Percentiles rank a stretch among this genome's conserved stretches.
phyloP scores from a whole-genome alignment of 1,140 invertebrate species.

The Drosophila sucinea region DNA sequence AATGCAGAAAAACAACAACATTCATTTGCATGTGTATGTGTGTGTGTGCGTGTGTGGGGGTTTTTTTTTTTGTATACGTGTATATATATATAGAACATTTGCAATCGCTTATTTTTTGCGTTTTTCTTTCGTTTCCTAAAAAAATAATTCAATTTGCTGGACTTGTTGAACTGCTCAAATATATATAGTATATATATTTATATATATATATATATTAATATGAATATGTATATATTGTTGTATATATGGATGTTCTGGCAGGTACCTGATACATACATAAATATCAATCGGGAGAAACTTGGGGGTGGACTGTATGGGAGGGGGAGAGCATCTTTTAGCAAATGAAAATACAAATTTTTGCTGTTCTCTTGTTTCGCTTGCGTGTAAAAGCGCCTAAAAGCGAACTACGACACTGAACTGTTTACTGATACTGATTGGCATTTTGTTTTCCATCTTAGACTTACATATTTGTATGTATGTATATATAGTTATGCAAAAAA shows the following conservation, averaged over 20 bases:
- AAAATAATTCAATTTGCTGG: constrained; percentile 27
- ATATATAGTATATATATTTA: constrained; percentile 44
- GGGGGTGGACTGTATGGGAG: constrained; percentile 19
- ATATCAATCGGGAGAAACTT: constrained; percentile 57
- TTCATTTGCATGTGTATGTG: constrained; percentile 34
- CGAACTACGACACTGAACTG: constrained; percentile 70
- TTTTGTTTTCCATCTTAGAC: constrained; percentile 17
- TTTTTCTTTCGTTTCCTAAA: constrained; percentile 1
- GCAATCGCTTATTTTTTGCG: constrained; percentile 11
- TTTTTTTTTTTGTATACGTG: constrained; percentile 31
- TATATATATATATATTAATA: constrained; percentile 37
- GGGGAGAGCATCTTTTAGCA: constrained; percentile 47
- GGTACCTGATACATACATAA: constrained; percentile 74
- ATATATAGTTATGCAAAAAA: constrained; percentile 39
- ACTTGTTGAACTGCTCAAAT: constrained; percentile 43
- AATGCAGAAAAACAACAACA: constrained; percentile 46
- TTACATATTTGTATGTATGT: constrained; percentile 39
- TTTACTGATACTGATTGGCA: constrained; percentile 50
- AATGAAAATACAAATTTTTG: constrained; percentile 42
- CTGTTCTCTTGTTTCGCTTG: constrained; percentile 52
- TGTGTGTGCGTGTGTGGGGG: constrained; percentile 21
- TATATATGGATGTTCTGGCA: constrained; percentile 55
- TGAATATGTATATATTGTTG: constrained; percentile 32
- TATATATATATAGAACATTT: constrained; percentile 36
- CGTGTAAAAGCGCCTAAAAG: constrained; percentile 81